A percentile compares a stretch with the other conserved stretches of the same genome.
Evolutionary conservation across 1,140 invertebrate species (phyloP).

Genomic region (Harpegnathos saltator): DNA sequence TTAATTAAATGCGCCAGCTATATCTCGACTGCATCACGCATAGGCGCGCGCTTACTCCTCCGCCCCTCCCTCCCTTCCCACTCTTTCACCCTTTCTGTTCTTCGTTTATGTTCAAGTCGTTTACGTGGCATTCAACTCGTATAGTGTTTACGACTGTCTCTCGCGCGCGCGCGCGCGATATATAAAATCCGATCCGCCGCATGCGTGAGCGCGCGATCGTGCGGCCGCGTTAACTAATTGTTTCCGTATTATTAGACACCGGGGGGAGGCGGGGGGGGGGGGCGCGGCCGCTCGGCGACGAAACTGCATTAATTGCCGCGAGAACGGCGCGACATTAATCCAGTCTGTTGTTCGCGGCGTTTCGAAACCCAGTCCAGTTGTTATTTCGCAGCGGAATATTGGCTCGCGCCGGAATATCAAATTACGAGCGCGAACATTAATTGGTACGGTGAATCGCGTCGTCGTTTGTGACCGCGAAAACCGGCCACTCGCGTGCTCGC

Average conservation of each 20-base stretch:
- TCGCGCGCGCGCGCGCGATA: neutral
- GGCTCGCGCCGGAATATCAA: constrained; percentile 53
- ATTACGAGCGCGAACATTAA: constrained; percentile 60
- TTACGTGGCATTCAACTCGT: too few species aligned
- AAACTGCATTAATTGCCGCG: constrained; percentile 38
- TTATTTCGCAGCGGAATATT: constrained; percentile 57
- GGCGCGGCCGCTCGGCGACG: neutral
- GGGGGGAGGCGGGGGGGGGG: neutral
- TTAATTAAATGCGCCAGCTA: constrained; percentile 4
- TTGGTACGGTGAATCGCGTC: constrained; percentile 13
- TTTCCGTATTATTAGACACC: constrained; percentile 19
- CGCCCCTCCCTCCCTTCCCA: too few species aligned
- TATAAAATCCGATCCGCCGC: constrained; percentile 17
- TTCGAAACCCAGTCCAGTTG: constrained; percentile 35
- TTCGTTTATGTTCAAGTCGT: too few species aligned
- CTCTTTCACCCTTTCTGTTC: too few species aligned
- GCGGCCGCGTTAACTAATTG: constrained; percentile 14
- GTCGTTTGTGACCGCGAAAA: constrained; percentile 18
- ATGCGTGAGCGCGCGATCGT: neutral
- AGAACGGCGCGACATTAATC: constrained; percentile 52
- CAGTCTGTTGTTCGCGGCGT: constrained; percentile 31
- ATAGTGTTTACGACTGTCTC: too few species aligned
- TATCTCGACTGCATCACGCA: too few species aligned
- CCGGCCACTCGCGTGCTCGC: neutral
- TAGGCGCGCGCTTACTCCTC: too few species aligned